phyloP scores from a whole-genome alignment of 2,888 invertebrate genomes.

The Panorpa germanica region DNA sequence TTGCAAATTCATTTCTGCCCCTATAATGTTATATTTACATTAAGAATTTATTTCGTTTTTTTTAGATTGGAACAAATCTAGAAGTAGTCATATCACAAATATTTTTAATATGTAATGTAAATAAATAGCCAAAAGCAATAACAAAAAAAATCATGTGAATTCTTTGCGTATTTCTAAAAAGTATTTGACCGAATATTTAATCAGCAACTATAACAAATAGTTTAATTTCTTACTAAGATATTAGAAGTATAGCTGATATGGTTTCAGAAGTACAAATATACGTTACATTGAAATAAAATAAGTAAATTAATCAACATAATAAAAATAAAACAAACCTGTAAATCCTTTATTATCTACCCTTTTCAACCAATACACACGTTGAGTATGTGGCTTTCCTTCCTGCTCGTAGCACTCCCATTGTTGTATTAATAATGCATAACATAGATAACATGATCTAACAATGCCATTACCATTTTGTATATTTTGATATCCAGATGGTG shows the following conservation, averaged over 20 bases:
- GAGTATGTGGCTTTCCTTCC: slow-evolving; percentile 66
- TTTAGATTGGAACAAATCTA: no score
- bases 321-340: slow-evolving; percentile 31
- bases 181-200: background rate
- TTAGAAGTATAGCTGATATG: slow-evolving; percentile 3
- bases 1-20: slow-evolving; percentile 75
- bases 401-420: slow-evolving; percentile 88
- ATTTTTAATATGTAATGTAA: no score
- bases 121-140: no score
- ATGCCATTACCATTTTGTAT: slow-evolving; percentile 28
- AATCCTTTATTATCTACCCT: slow-evolving; percentile 78
- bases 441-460: slow-evolving; percentile 66
- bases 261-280: slow-evolving; percentile 3
- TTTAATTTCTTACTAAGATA: slow-evolving; percentile 4
- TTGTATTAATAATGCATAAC: slow-evolving; percentile 67
- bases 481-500: slow-evolving; percentile 54
- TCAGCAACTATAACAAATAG: background rate
- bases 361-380: slow-evolving; percentile 84
- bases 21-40: no score
- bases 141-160: no score
- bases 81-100: no score
- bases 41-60: no score
- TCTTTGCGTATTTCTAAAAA: no score
- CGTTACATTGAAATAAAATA: slow-evolving; percentile 3
- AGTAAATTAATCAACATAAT: slow-evolving; percentile 1